Base-by-base conservation (phyloP, 2,888 invertebrate species). In the Opisthograptis luteolata region DNA sequence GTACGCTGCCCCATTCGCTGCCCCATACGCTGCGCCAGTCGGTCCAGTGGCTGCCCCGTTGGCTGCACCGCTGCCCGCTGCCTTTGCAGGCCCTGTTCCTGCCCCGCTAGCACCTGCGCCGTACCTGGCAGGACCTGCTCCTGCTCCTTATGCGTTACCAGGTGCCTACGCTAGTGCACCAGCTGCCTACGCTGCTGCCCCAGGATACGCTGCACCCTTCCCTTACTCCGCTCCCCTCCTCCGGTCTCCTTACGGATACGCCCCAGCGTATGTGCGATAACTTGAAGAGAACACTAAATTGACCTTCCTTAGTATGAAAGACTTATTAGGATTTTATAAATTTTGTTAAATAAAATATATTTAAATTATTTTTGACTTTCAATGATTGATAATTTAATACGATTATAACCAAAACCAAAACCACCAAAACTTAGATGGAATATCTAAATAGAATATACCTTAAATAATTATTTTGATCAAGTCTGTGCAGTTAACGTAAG, bases 251-350 rank as follows among this genome's bases (percentile, higher is more conserved):
- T 75, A 71, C 32, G 81, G 81, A 37, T 64, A 79, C 20, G 81
- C 80, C 45, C 87, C 90, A 71, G 85, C 89, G 9, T 88, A 79
- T 64, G 86, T 88, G 44, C 87, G 89, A 82, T 90, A 90, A 87
- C 78, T 79, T 86, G 66, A 74, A 82, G 76, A 77, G 68, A 84
- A 82, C 70, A 75, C 51, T 61, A 56, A 70, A 70, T 71, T 71
- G 81, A 82, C 85, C 84, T 84, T 87, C 81, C 81, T 83, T 37
- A 64, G 48, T 55, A 62, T 61, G 52, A 65, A 69, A 68, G 63
- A 69, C 45, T n/a, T 71, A 64, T 57, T 53, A 54, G 32, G 19
- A 48, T 47, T 60, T 60, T 66, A 64, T 65, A 55, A 63, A 65
- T 66, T 58, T 24, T 60, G 58, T 49, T 45, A 61, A 69, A 63